phyloP scores from a whole-genome alignment of 2,888 invertebrate species.

The Cosmia trapezina region DNA sequence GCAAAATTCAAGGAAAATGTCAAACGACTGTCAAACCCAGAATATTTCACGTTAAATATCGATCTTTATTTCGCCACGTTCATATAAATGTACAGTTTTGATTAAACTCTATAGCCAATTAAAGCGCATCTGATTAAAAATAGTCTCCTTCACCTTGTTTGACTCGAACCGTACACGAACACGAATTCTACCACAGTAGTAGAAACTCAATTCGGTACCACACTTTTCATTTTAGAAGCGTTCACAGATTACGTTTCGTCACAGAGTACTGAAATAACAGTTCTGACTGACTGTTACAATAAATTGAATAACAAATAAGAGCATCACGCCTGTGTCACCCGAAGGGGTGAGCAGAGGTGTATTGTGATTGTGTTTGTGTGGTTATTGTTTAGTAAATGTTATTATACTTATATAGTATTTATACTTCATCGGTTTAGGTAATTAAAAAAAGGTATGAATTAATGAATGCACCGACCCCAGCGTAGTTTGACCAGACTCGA shows the following conservation, averaged over 20 bases:
- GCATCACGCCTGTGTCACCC: background rate
- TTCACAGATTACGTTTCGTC: conserved; percentile 2
- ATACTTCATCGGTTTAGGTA: no score
- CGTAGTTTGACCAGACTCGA: no score
- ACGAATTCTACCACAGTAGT: conserved; percentile 38
- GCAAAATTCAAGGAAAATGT: background rate
- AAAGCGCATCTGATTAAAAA: background rate
- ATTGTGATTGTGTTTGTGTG: background rate
- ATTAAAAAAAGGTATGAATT: no score
- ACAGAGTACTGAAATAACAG: conserved; percentile 31
- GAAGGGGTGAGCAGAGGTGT: background rate
- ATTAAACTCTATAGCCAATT: background rate
- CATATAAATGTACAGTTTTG: background rate
- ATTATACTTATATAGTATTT: no score
- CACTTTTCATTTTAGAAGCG: background rate
- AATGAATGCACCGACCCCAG: no score
- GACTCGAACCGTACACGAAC: background rate
- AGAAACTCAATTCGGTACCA: conserved; percentile 8
- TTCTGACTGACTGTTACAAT: conserved; percentile 4
- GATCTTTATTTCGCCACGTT: background rate
- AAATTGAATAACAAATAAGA: background rate
- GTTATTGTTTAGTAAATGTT: no score
- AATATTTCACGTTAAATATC: background rate
- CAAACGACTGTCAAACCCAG: background rate
- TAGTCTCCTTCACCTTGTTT: background rate